These are phyloP conservation scores for Campylomormyrus numenius DNA, from an alignment of 2,113 vertebrate species.

Conservation along the genomic window DNA sequence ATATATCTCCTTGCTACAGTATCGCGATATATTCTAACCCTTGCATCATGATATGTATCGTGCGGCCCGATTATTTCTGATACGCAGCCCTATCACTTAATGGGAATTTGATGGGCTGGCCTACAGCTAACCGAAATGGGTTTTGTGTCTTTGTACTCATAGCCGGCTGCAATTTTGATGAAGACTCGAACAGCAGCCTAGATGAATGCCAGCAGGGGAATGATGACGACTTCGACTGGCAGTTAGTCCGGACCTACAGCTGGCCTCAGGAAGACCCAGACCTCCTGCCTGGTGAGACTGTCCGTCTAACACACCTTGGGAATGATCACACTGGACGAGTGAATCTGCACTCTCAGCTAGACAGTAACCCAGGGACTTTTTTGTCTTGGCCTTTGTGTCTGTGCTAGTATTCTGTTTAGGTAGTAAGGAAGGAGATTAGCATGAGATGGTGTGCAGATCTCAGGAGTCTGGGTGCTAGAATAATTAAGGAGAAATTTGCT, in stretches of 20 bases:
- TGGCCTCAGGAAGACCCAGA: conserved; percentile 67
- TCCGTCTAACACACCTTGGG: not conserved
- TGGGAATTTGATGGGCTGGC: not conserved
- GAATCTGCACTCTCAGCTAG: not conserved
- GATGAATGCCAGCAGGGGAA: conserved; percentile 84
- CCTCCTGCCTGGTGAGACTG: conserved; percentile 75
- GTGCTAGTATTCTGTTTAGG: not conserved
- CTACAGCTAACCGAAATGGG: not conserved
- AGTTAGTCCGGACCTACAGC: conserved; percentile 71
- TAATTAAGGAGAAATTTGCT: not conserved
- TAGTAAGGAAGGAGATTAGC: not conserved
- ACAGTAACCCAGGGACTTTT: not conserved
- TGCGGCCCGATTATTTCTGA: not conserved
- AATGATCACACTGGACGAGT: not conserved
- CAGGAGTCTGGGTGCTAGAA: not conserved
- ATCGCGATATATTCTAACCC: not conserved
- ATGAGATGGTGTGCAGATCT: not conserved
- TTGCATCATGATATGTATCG: not conserved
- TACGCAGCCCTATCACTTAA: not conserved
- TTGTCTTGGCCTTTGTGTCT: not conserved
- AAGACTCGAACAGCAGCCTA: conserved; percentile 67
- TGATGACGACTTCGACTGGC: conserved; percentile 90
- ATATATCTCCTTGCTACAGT: not conserved
- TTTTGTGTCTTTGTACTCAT: conserved; percentile 18
- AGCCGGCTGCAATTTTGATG: conserved; percentile 89